Percentiles rank a stretch among this genome's conserved stretches.
Conservation (phyloP, 2,888 invertebrate genomes). For the Gnatocerus cornutus region DNA sequence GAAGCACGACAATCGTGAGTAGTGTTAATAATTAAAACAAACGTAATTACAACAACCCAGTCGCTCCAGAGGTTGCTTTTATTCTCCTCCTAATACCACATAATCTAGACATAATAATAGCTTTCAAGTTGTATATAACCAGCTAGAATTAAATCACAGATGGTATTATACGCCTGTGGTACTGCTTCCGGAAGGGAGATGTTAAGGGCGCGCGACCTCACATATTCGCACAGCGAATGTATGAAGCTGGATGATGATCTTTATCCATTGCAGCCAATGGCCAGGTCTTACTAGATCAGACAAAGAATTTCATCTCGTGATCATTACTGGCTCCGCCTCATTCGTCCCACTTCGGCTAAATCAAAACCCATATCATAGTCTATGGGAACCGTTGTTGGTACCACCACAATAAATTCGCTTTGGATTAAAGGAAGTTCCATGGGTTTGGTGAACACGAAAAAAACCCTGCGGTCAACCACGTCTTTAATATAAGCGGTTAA, state of each 20-base stretch:
- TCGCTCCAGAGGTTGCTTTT: constrained; percentile 15
- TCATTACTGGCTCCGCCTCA: constrained; percentile 50
- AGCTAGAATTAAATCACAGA: constrained; percentile 11
- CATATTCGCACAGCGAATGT: constrained; percentile 19
- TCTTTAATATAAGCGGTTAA: constrained; percentile 37
- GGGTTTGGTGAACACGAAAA: constrained; percentile 1
- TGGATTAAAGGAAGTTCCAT: constrained; percentile 16
- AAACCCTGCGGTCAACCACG: constrained; percentile 43
- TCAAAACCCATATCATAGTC: constrained; percentile 20
- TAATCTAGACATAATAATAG: constrained; percentile 26
- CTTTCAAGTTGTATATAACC: constrained; percentile 14
- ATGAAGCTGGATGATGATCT: constrained; percentile 15
- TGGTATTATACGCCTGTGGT: background rate
- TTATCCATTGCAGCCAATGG: constrained; percentile 39
- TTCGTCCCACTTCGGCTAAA: constrained; percentile 48
- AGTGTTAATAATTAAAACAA: constrained; percentile 50
- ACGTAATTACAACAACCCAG: constrained; percentile 45
- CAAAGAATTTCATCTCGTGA: constrained; percentile 50
- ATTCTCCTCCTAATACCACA: constrained; percentile 32
- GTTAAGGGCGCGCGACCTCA: background rate
- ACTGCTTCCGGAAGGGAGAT: constrained; percentile 4
- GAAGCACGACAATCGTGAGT: constrained; percentile 50
- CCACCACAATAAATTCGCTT: constrained; percentile 16
- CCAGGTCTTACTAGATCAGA: constrained; percentile 39
- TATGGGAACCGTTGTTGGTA: constrained; percentile 24